Percentiles rank a stretch among this genome's conserved stretches.
Evolutionary conservation across 2,113 vertebrate species (phyloP).

Genomic region (Columba janthina): DNA sequence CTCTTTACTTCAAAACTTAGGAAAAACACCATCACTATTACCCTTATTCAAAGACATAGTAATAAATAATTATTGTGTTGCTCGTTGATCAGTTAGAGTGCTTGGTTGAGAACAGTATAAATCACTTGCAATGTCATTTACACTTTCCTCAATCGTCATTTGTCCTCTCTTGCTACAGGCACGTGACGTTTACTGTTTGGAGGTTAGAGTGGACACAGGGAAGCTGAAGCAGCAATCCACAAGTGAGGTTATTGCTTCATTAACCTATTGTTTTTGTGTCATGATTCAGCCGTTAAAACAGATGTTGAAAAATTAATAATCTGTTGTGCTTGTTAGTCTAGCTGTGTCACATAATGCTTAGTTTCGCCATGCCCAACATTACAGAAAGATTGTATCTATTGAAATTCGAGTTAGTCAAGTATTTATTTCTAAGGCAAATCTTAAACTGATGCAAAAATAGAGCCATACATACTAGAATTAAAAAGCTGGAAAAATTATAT

Average conservation of each 20-base stretch:
- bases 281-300: background rate
- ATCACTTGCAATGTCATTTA: background rate
- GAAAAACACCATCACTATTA: background rate
- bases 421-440: background rate
- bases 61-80: background rate
- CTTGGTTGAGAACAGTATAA: background rate
- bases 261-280: background rate
- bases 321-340: background rate
- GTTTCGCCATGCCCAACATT: background rate
- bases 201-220: conserved; percentile 60
- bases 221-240: conserved; percentile 63
- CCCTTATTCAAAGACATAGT: background rate
- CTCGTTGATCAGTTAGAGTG: background rate
- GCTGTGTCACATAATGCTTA: background rate
- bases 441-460: background rate
- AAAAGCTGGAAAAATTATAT: background rate
- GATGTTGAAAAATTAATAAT: conserved; percentile 23
- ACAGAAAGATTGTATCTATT: background rate
- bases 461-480: background rate
- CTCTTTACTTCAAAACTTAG: background rate
- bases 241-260: conserved; percentile 68
- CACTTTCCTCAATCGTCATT: background rate
- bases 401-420: background rate
- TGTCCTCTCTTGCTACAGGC: conserved; percentile 60
- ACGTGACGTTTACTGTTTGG: conserved; percentile 75